Evolutionary conservation across 35 echinoderm and acorn worm genomes (phyloP).

Genomic region (Heliocidaris tuberculata): DNA sequence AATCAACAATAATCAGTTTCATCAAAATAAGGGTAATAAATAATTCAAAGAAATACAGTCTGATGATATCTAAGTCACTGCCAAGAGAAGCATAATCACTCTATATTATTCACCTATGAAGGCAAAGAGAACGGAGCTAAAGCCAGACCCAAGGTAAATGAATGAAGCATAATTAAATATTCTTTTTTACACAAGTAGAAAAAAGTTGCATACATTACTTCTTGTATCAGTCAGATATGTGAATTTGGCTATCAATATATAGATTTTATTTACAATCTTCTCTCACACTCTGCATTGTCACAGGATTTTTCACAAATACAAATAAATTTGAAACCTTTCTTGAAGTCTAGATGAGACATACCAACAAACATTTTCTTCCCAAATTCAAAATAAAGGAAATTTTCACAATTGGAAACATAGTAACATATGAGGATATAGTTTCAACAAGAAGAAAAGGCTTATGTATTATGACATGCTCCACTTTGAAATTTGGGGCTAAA

Average conservation of each 20-base stretch:
- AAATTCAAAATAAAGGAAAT: neutral
- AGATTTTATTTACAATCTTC: neutral
- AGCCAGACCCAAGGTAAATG: neutral
- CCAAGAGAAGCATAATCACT: too few relatives aligned
- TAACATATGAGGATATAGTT: neutral
- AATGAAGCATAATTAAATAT: slow-evolving; percentile 18
- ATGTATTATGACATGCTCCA: neutral
- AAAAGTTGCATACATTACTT: slow-evolving; percentile 23
- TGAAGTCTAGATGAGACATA: slow-evolving; percentile 14
- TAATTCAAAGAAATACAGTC: neutral
- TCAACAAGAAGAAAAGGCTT: neutral
- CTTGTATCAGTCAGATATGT: slow-evolving; percentile 10
- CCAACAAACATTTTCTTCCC: neutral
- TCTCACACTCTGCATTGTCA: neutral
- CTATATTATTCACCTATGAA: neutral
- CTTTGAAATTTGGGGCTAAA: neutral
- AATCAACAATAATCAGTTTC: neutral
- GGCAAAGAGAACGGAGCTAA: neutral
- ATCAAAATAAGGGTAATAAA: slow-evolving; percentile 26
- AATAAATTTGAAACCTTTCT: neutral
- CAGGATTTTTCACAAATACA: slow-evolving; percentile 19
- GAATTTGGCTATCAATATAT: slow-evolving; percentile 22
- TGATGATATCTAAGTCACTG: neutral
- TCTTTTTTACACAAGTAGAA: neutral
- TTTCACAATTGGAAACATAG: neutral